Percentiles rank a stretch among this genome's conserved stretches.
phyloP scores from a whole-genome alignment of 2,888 invertebrate species.

The Adineta ricciae region DNA sequence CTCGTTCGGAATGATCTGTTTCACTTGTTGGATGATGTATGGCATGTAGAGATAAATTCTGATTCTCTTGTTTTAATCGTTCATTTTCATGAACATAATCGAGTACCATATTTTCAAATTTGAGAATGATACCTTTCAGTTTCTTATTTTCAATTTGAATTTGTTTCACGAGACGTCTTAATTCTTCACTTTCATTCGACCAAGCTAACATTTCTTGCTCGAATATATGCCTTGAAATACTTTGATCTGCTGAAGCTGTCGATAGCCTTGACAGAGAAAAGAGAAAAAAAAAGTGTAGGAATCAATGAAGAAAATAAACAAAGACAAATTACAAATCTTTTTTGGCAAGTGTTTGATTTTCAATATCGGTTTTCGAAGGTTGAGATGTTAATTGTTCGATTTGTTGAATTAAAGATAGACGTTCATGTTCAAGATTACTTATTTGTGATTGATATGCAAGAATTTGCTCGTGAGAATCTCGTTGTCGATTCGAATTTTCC shows the following conservation, averaged over 20 bases:
- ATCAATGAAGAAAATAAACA: neutral
- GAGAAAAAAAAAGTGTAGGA: neutral
- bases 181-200: constrained; percentile 1
- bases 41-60: neutral
- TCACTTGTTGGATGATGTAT: too few relatives aligned
- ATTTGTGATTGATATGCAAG: neutral
- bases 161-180: neutral
- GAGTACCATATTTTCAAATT: neutral
- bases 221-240: neutral
- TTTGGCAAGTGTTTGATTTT: neutral
- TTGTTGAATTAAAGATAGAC: neutral
- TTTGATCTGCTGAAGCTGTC: neutral
- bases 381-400: neutral
- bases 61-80: neutral
- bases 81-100: constrained; percentile 17
- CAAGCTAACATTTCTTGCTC: constrained; percentile 10
- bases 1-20: neutral
- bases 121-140: neutral
- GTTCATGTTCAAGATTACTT: neutral
- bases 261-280: neutral
- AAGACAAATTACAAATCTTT: neutral
- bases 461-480: too few relatives aligned
- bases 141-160: constrained; percentile 17
- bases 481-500: neutral
- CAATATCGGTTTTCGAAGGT: neutral